A percentile compares a stretch with the other conserved stretches of the same genome.
These are phyloP conservation scores for Bombus ignitus DNA, from an alignment of 1,140 invertebrate species.

Conservation along the genomic window DNA sequence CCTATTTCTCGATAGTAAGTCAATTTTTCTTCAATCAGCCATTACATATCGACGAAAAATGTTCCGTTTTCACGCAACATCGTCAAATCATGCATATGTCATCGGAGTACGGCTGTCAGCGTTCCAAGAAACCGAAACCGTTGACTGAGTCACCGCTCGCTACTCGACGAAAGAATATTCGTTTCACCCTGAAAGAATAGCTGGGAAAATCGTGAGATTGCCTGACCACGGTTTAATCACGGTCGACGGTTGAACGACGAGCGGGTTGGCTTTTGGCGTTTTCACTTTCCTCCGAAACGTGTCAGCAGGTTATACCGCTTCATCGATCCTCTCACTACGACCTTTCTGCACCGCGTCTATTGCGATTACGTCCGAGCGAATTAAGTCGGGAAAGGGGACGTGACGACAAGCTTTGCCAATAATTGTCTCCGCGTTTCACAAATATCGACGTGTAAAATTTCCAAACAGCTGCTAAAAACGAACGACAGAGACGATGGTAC, in stretches of 20 bases:
- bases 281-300: conserved; percentile 56
- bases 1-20: too few relatives aligned
- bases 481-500: neutral
- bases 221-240: neutral
- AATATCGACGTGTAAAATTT: conserved; percentile 6
- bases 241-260: neutral
- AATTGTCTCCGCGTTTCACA: conserved; percentile 31
- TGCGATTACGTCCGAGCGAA: conserved; percentile 44
- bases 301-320: conserved; percentile 53
- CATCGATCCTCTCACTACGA: conserved; percentile 52
- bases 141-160: neutral
- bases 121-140: conserved; percentile 7
- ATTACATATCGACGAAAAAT: too few relatives aligned
- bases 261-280: conserved; percentile 54
- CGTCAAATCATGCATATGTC: neutral
- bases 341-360: conserved; percentile 32
- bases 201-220: neutral
- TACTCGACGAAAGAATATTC: neutral
- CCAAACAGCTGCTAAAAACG: too few relatives aligned
- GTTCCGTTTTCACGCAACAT: neutral
- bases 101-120: neutral
- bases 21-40: too few relatives aligned
- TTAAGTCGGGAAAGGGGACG: conserved; percentile 47
- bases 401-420: conserved; percentile 18
- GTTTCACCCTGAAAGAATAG: neutral